Conservation (phyloP, 2,113 vertebrate genomes). For the rabbit (Oryctolagus cuniculus) region DNA sequence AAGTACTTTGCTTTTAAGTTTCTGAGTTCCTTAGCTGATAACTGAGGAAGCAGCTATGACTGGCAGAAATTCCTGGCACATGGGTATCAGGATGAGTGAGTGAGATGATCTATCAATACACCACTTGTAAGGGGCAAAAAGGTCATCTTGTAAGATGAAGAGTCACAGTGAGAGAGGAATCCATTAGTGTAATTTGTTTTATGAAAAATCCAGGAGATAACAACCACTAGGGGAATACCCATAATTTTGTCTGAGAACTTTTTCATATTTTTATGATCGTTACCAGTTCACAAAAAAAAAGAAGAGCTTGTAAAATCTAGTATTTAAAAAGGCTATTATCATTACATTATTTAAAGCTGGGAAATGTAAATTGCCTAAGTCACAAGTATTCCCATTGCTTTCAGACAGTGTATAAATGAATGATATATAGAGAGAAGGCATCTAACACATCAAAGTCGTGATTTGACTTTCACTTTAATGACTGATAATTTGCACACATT, state of each 20-base stretch:
- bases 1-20: conserved; percentile 61
- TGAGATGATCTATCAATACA: conserved; percentile 32
- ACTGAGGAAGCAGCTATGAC: conserved; percentile 29
- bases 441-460: neutral
- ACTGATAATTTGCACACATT: neutral
- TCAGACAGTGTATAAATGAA: neutral
- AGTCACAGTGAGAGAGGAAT: neutral
- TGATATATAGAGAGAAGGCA: neutral
- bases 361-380: neutral
- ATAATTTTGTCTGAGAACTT: neutral
- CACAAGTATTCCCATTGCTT: neutral
- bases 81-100: neutral
- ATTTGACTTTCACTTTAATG: neutral
- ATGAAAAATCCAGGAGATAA: neutral
- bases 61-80: conserved; percentile 61
- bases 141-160: neutral
- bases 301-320: neutral
- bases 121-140: neutral
- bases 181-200: neutral
- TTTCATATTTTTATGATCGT: neutral
- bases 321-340: neutral
- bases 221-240: neutral
- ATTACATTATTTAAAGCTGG: conserved; percentile 4
- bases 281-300: neutral
- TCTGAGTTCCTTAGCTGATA: conserved; percentile 47